Conservation (phyloP, 2,113 vertebrate genomes). For the Thryonomys swinderianus region DNA sequence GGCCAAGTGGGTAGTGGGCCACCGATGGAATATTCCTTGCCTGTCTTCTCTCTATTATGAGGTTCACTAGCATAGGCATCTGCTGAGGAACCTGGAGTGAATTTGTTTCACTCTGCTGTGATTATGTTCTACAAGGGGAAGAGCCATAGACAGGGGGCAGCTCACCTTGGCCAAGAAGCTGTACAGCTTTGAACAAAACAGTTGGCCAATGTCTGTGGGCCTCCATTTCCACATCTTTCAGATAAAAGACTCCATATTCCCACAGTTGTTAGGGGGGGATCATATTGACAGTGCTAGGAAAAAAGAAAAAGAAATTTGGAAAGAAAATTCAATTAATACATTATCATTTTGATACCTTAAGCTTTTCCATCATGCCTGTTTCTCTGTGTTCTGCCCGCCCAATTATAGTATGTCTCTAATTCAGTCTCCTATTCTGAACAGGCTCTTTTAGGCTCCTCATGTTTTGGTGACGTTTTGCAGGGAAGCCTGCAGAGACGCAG, state of each 20-base stretch:
- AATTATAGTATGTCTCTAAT: neutral
- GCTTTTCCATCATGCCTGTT: neutral
- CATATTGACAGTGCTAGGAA: neutral
- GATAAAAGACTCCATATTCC: neutral
- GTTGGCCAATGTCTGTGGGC: neutral
- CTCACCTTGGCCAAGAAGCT: neutral
- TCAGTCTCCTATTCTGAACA: neutral
- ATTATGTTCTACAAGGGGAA: neutral
- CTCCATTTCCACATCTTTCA: neutral
- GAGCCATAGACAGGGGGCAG: neutral
- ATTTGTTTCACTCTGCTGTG: neutral
- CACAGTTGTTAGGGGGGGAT: neutral
- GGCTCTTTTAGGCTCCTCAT: neutral
- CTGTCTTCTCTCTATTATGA: neutral
- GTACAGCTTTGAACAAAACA: neutral
- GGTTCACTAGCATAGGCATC: neutral
- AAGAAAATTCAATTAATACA: neutral
- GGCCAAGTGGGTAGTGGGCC: neutral
- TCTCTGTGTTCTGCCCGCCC: neutral
- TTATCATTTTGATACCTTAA: neutral
- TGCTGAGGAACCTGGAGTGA: neutral
- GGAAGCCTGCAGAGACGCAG: neutral
- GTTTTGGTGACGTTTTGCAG: neutral
- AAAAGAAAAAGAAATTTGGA: neutral
- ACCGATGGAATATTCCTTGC: neutral